Conservation (phyloP, 2,113 vertebrate species). For the Carettochelys insculpta region DNA sequence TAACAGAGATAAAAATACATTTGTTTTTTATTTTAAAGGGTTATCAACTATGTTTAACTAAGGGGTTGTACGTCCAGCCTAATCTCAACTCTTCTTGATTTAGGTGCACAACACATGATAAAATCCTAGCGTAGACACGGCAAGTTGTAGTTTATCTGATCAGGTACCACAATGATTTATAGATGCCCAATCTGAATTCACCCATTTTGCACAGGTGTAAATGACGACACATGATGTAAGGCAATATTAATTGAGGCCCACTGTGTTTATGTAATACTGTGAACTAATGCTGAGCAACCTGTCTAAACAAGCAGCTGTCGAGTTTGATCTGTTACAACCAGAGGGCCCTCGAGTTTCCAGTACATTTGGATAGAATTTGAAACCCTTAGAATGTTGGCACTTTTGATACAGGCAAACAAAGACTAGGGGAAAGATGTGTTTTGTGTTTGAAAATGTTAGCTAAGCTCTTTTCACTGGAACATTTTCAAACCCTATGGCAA, state of each 20-base stretch:
- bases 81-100: background rate
- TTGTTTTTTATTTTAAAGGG: background rate
- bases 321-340: background rate
- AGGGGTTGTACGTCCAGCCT: background rate
- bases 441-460: background rate
- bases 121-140: background rate
- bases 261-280: background rate
- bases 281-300: background rate
- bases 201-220: fast-evolving
- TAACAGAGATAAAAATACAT: background rate
- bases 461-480: background rate
- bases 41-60: background rate
- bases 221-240: background rate
- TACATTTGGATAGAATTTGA: background rate
- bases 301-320: fast-evolving
- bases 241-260: no score
- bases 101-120: background rate
- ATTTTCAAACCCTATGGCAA: fast-evolving
- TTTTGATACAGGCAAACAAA: background rate
- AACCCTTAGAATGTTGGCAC: background rate
- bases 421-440: background rate
- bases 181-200: background rate
- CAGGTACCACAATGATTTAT: no score
- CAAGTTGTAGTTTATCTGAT: background rate
- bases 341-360: background rate